Evolutionary conservation across 2,113 vertebrate species (phyloP).

Genomic region (Vidua macroura): DNA sequence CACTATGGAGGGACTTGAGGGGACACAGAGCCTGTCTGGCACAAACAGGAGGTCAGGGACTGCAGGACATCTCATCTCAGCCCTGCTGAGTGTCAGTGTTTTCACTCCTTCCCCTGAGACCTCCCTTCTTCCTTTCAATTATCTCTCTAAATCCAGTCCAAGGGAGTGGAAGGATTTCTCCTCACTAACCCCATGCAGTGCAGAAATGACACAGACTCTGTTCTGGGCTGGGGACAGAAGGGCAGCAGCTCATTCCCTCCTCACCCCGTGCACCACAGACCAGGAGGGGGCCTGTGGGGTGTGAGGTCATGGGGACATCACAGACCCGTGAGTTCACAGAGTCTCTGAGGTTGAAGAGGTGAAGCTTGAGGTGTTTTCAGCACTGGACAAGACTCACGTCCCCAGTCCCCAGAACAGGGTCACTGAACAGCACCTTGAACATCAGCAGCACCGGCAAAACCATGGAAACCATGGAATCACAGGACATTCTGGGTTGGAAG

Average conservation of each 20-base stretch:
- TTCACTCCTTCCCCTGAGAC: neutral
- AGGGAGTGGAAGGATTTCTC: neutral
- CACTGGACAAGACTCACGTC: neutral
- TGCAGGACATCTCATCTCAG: neutral
- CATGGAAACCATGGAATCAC: neutral
- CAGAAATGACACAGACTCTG: neutral
- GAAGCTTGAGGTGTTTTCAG: neutral
- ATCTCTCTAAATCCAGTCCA: neutral
- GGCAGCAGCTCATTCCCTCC: neutral
- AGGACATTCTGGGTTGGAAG: neutral
- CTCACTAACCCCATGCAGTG: rapidly evolving
- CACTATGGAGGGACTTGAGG: neutral
- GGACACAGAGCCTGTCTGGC: neutral
- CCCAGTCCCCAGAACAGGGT: neutral
- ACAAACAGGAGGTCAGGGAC: neutral
- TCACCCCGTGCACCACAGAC: rapidly evolving
- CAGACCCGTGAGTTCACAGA: neutral
- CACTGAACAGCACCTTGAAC: neutral
- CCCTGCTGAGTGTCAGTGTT: rapidly evolving
- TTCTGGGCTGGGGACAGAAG: neutral
- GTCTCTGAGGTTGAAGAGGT: neutral
- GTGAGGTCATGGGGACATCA: rapidly evolving
- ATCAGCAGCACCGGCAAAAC: neutral
- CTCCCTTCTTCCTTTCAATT: neutral
- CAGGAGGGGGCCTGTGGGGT: neutral